Evolutionary conservation across 2,888 invertebrate genomes (phyloP), one percentile per base, ranked within the genome.

Genomic region (Diloba caeruleocephala): DNA sequence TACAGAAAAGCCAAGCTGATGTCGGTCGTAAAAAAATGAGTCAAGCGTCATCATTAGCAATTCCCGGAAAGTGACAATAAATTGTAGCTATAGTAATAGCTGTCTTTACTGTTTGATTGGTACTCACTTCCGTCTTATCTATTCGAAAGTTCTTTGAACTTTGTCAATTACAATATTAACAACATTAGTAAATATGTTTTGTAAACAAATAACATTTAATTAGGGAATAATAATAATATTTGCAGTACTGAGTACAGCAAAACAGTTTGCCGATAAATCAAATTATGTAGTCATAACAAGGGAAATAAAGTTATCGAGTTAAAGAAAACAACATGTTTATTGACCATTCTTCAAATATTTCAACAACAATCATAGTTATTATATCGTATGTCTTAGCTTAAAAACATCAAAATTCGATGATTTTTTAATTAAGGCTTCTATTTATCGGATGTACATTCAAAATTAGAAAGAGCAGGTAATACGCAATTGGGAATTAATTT

Each of bases 1-100:
- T n/a, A n/a, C n/a, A n/a, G n/a, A n/a, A n/a, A n/a, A n/a, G n/a
- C n/a, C n/a, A n/a, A 44, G n/a, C 39, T 44, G 31, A 34, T 33
- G 58, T 31, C 70, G 33, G 37, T 45, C 50, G 62, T 56, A 56
- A 67, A 51, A 21, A 65, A 57, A 51, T 43, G 43, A 12, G 28
- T 52, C 29, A 41, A 33, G 21, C 28, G 44, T 26, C 28, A 34
- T 28, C 23, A 19, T 41, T 14, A 49, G 42, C 17, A 39, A 62
- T 71, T 57, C 59, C 61, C 56, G 73, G 73, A 45, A 72, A 65
- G 51, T 15, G 39, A 25, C 48, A 33, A 48, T 65, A 55, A 64
- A 69, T 45, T 51, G 17, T 28, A 32, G 17, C 3, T 17, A 21
- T 7, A 21, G 1, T 43, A 55, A 45, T 54, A 44, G 51, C 26